Conservation (phyloP, 2,888 invertebrate genomes). For the Syritta pipiens region DNA sequence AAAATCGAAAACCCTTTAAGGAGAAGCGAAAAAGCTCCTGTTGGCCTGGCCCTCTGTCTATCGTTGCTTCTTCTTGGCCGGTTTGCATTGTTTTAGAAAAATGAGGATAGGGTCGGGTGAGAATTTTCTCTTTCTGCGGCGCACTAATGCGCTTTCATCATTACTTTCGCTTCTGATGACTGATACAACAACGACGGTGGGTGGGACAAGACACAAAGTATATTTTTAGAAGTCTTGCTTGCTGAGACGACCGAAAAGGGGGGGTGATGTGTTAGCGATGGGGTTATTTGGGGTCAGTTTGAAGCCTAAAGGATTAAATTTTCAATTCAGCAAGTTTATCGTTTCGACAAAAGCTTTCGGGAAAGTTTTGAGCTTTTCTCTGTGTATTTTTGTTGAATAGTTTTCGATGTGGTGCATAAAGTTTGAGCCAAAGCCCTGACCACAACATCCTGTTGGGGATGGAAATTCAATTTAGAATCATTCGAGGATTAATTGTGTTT, state of each 20-base stretch:
- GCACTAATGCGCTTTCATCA: conserved; percentile 67
- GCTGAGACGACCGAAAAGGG: not conserved
- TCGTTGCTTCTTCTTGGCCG: conserved; percentile 1
- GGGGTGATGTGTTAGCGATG: not conserved
- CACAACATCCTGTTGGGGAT: no score
- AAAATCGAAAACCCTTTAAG: not conserved
- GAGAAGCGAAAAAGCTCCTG: conserved; percentile 49
- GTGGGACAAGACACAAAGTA: conserved; percentile 20
- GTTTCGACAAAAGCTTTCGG: conserved; percentile 11
- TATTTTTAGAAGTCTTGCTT: conserved; percentile 32
- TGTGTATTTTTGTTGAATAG: not conserved
- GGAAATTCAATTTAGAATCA: no score
- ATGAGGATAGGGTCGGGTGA: conserved; percentile 27
- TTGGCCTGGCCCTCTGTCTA: conserved; percentile 25
- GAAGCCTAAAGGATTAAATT: conserved; percentile 1
- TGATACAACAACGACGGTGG: not conserved
- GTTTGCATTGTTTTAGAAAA: conserved; percentile 51
- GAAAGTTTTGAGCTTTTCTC: conserved; percentile 3
- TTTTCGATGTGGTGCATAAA: not conserved
- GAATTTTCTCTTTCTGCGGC: conserved; percentile 61
- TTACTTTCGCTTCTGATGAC: conserved; percentile 70
- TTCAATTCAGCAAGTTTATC: conserved; percentile 5
- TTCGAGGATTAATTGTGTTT: no score
- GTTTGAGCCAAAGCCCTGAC: not conserved
- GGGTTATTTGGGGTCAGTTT: conserved; percentile 38